Evolutionary conservation across 2,888 invertebrate species (phyloP), one percentile per base, ranked within the genome.

Genomic region (Tuta absoluta): DNA sequence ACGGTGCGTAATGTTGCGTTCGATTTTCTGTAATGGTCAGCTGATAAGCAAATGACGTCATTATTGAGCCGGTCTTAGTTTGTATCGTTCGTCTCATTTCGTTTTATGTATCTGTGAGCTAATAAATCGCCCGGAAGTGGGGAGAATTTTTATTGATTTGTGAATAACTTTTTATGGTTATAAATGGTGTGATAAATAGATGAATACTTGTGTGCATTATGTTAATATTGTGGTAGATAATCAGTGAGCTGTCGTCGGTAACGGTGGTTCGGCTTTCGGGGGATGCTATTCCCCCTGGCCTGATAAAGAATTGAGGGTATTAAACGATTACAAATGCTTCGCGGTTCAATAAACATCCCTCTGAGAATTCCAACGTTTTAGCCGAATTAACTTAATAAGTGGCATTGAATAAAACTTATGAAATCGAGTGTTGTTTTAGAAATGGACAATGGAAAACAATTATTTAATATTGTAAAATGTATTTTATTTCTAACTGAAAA

Each of bases 291-390:
- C 85, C 86, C 79, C 79, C 79, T 71, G 76, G 75, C 75, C 87
- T 90, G 92, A 92, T 92, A 92, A 91, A 91, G 91, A 91, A 92
- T 87, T 89, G 89, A 84, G 89, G 90, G 92, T 91, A 92, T 92
- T 92, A 92, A 91, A 91, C 91, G 91, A 90, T 91, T 90, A 91
- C 91, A 91, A 91, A 91, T 91, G 91, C 90, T 89, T 89, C 84
- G 89, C 89, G 89, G 89, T 90, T 87, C 90, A 89, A 90, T 90
- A 90, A 86, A 89, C 90, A 88, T 84, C 81, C 86, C 82, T 82
- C 80, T 79, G 79, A 80, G 78, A 75, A 83, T 81, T 75, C 77
- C 78, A 33, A 76, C 83, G 81, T 80, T 85, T 89, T 85, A 83
- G 80, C 83, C 79, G 81, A 88, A 89, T 89, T 88, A 84, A 84